These are phyloP conservation scores for Lycia hirtaria DNA, from an alignment of 2,888 invertebrate genomes.

Conservation along the genomic window DNA sequence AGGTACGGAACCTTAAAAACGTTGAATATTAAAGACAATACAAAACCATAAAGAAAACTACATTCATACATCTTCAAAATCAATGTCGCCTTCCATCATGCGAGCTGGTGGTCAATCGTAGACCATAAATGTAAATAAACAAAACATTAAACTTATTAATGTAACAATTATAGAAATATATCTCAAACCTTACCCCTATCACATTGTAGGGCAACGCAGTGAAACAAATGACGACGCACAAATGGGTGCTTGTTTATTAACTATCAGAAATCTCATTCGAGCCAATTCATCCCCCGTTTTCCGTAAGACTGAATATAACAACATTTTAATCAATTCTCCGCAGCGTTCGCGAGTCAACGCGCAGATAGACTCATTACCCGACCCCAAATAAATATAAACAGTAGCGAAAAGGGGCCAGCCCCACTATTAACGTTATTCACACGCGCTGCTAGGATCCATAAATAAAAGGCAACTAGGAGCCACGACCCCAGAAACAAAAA, in stretches of 20 bases:
- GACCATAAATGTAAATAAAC: too few species aligned
- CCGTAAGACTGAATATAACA: constrained; percentile 81
- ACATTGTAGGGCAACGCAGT: background rate
- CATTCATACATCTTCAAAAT: too few species aligned
- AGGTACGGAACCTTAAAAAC: too few species aligned
- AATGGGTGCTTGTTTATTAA: constrained; percentile 54
- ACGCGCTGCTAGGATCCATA: constrained; percentile 82
- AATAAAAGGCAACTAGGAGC: constrained; percentile 74
- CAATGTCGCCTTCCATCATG: too few species aligned
- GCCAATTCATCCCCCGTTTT: constrained; percentile 73
- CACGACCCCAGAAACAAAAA: constrained; percentile 76
- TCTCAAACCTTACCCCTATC: constrained; percentile 28
- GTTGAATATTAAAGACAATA: too few species aligned
- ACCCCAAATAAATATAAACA: constrained; percentile 85
- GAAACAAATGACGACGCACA: constrained; percentile 31
- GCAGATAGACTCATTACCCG: constrained; percentile 83
- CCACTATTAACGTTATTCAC: constrained; percentile 83
- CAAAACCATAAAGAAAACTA: too few species aligned
- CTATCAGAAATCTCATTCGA: constrained; percentile 68
- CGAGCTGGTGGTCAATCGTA: too few species aligned
- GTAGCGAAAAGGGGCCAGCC: constrained; percentile 78
- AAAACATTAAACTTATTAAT: background rate
- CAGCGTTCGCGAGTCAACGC: constrained; percentile 84
- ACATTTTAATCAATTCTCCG: constrained; percentile 85
- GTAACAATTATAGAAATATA: background rate